Evolutionary conservation across 2,113 vertebrate species (phyloP).

Genomic region (Myotis davidii): DNA sequence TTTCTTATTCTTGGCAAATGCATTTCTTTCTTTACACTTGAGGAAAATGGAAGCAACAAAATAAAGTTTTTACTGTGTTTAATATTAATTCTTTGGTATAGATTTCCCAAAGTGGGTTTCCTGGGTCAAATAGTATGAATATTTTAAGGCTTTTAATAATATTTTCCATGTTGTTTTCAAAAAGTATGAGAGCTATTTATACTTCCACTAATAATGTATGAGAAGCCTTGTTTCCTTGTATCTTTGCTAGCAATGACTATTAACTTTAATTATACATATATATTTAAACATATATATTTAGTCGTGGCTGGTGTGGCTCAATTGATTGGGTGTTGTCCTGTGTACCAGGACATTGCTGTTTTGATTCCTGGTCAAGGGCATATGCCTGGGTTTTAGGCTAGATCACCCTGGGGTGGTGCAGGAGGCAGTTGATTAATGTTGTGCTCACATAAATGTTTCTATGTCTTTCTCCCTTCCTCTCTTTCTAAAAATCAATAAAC

Average conservation of each 20-base stretch:
- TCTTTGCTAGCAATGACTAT: not conserved
- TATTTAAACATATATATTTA: not conserved
- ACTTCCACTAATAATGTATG: not conserved
- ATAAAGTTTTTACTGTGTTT: not conserved
- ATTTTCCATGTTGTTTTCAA: constrained; percentile 2
- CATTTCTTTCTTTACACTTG: constrained; percentile 21
- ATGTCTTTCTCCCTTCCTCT: too few species aligned
- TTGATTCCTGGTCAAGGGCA: not conserved
- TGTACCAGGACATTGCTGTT: not conserved
- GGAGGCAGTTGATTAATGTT: not conserved
- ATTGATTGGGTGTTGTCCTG: not conserved
- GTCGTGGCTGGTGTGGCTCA: not conserved
- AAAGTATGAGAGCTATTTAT: not conserved
- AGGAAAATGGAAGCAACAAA: not conserved
- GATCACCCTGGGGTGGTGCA: not conserved
- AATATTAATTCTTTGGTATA: not conserved
- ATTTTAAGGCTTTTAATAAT: not conserved
- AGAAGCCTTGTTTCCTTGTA: not conserved
- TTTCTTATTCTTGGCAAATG: not conserved
- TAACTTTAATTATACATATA: not conserved
- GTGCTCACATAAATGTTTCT: too few species aligned
- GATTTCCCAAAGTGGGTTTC: not conserved
- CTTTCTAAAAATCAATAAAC: too few species aligned
- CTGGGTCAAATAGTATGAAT: not conserved
- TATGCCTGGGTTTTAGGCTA: not conserved